Evolutionary conservation across 2,797 vertebrate species (phyloP).

Genomic region (Acanthiza pusilla): DNA sequence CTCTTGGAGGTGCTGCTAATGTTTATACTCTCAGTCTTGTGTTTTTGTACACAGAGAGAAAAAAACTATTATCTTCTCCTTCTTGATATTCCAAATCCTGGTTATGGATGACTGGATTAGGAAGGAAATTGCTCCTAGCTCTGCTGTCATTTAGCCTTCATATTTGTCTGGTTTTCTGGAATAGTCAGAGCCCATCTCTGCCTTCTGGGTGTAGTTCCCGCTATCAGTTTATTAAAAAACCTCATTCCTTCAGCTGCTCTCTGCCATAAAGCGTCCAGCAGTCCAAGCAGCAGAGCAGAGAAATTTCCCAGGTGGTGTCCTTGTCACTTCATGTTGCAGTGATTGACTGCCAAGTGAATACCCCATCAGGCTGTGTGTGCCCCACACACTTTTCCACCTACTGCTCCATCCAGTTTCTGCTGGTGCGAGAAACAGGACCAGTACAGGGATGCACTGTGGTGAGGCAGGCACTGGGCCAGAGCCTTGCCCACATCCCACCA

Average conservation of each 20-base stretch:
- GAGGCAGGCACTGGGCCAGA: neutral
- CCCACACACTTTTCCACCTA: neutral
- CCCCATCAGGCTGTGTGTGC: neutral
- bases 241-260: neutral
- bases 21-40: neutral
- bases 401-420: neutral
- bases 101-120: neutral
- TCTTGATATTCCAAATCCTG: neutral
- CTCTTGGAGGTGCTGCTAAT: neutral
- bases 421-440: neutral
- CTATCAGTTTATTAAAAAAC: neutral
- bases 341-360: neutral
- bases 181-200: neutral
- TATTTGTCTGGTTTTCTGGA: neutral
- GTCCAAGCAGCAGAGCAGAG: neutral
- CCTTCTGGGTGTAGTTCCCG: neutral
- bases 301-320: slow-evolving; percentile 10
- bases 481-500: neutral
- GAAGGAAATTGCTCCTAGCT: neutral
- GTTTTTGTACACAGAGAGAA: neutral
- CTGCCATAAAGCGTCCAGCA: neutral
- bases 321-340: neutral
- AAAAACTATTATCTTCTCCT: neutral
- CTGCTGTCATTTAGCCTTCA: neutral
- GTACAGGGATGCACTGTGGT: neutral